These are phyloP conservation scores for Phalacrocorax aristotelis DNA, from an alignment of 2,113 vertebrate species.

Conservation along the genomic window DNA sequence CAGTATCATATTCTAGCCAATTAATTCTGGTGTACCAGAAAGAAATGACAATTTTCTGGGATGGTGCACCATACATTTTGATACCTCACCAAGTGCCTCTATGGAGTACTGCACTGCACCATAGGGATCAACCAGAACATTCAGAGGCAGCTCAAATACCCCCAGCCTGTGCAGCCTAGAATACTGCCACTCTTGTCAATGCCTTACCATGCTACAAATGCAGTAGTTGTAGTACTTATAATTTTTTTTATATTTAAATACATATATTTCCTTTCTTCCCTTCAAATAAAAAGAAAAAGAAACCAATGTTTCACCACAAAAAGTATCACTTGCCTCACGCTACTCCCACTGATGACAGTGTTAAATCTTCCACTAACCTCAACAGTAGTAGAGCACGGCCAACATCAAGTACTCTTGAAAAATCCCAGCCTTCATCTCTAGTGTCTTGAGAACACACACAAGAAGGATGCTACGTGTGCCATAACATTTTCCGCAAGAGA, in stretches of 20 bases:
- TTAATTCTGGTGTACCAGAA: fast-evolving
- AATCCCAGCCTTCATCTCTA: not conserved
- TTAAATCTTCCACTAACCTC: not conserved
- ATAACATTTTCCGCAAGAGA: not conserved
- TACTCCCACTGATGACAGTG: not conserved
- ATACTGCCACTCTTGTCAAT: not conserved
- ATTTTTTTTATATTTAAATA: not conserved
- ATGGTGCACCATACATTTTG: not conserved
- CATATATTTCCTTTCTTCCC: not conserved
- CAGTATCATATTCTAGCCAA: not conserved
- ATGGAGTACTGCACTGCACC: not conserved
- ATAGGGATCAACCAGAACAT: not conserved
- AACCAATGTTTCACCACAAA: not conserved
- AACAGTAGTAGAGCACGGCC: not conserved
- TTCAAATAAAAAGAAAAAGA: not conserved
- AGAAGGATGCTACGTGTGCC: not conserved
- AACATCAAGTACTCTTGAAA: not conserved
- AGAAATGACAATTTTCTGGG: not conserved
- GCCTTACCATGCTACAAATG: not conserved
- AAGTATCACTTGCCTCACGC: not conserved
- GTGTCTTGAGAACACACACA: not conserved
- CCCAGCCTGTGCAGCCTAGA: not conserved
- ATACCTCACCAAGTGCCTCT: not conserved
- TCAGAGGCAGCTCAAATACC: not conserved
- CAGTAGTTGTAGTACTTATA: not conserved